phyloP scores from a whole-genome alignment of 2,888 invertebrate genomes.

The Apocheima hispidaria region DNA sequence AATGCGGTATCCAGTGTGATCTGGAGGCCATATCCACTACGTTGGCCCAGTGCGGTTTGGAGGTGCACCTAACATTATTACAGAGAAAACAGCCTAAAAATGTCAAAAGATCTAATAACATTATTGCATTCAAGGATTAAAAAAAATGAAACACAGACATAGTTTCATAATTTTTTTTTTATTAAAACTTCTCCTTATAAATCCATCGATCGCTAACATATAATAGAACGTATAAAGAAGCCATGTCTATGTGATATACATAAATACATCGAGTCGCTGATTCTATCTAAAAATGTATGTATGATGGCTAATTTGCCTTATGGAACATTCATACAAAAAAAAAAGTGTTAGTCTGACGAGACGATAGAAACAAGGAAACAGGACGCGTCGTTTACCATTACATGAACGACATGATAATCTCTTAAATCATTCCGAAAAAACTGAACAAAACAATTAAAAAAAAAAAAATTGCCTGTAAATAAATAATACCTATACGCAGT shows the following conservation, averaged over 20 bases:
- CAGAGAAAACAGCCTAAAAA: no score
- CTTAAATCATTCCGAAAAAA: no score
- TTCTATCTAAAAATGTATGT: no score
- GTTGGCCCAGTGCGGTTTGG: no score
- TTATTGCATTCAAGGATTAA: background rate
- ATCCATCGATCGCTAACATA: conserved; percentile 85
- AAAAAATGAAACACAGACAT: conserved; percentile 54
- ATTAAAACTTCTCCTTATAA: conserved; percentile 85
- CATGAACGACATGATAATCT: no score
- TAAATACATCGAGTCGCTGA: conserved; percentile 36
- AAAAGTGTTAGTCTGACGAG: conserved; percentile 15
- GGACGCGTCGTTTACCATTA: background rate
- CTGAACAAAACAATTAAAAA: no score
- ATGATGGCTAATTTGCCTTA: conserved; percentile 50
- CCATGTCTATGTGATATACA: conserved; percentile 75
- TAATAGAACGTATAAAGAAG: conserved; percentile 82
- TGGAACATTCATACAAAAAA: conserved; percentile 24
- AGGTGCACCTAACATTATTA: no score
- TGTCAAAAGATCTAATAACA: no score
- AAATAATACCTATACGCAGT: no score
- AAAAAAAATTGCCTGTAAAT: no score
- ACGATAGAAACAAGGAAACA: conserved; percentile 10
- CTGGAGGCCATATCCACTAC: no score
- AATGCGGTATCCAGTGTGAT: no score
- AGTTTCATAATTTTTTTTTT: conserved; percentile 81